Base-by-base conservation (phyloP, 2,888 invertebrate genomes). In the Xestoiulus laeticollis region DNA sequence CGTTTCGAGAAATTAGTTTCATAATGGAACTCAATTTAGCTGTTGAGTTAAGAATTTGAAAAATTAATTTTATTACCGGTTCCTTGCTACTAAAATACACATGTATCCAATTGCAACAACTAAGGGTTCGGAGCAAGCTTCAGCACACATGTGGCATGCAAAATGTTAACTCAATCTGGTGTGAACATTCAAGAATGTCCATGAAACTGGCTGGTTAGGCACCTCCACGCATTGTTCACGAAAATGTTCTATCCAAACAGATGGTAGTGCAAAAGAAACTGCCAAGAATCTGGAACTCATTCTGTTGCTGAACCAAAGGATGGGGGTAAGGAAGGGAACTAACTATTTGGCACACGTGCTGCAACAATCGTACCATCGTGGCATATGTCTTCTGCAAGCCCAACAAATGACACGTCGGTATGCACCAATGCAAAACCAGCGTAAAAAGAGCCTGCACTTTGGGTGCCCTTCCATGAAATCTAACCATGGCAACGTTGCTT, bases 331-430 rank as follows among this genome's bases (percentile, higher is more conserved):
- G 14, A 59, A 78, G 8, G 26, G 14, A 30, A 14, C 48, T 12
- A 48, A 48, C 48, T 78, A 30, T 30, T 14, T 78, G 78, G 78
- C 78, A 78, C 78, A 78, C 78, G 78, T 78, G 78, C 14, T 26
- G 12, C 78, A 26, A 30, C 78, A 78, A 30, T 78, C 59, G 59
- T 26, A 19, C 59, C 59, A 68, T 68, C 78, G 22, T 22, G 78
- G 30, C 78, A 78, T 30, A 26, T 26, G 78, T 78, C 78, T 78
- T 78, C 78, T 4, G 14, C 30, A 30, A 78, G 12, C 30, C 30
- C 30, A 78, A 78, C 78, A 78, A 78, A 78, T 78, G 78, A 78
- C 78, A 78, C 78, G 30, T 78, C 30, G 78, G 78, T 78, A 78
- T 78, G 78, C 14, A 14, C 30, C 78, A 30, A 14, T 30, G 78